Base-by-base conservation (phyloP, 2,797 vertebrate species). In the Anisognathus igniventris region DNA sequence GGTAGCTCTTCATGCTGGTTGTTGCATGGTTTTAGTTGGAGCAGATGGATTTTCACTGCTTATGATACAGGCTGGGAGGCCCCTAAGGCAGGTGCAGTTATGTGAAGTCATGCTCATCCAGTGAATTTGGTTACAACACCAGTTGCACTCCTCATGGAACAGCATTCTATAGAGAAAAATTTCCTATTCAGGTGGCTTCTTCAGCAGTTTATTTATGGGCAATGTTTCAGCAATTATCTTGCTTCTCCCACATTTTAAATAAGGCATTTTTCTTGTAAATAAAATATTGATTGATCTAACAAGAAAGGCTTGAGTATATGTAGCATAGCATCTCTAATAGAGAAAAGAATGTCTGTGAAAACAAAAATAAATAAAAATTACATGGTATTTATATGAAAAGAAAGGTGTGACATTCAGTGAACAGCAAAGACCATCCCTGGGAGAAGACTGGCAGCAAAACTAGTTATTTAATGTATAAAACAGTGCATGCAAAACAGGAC, bases 391-490 rank as follows among this genome's bases (percentile, higher is more conserved):
- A 24, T 72, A 61, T 14, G 44, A 78, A 78, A 39, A 40, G 23
- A 39, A 91, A 93, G 21, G 28, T 77, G 74, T 2, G 14, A 58
- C 31, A 17, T 87, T 85, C 30, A 71, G 20, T 66, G 85, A 90
- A 66, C 47, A 66, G 39, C 33, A 76, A 81, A 88, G 56, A 54
- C 31, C 9, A 60, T 86, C 35, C 75, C 47, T 86, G 53, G 53
- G 58, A 92, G 73, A 64, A 92, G 10, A 79, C 42, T 58, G 71
- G 67, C 68, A 87, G 88, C 19, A 80, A 45, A 89, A 30, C 60
- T 60, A 81, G 73, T 83, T 95, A 85, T 92, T 93, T 81, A 90
- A 91, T 66, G 35, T 80, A 62, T 51, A 61, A 61, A 95, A 80
- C 40, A 90, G 72, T n/a, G 25, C 86, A 90, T 91, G 85, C 35